These are phyloP conservation scores for Sanderia malayensis DNA, from an alignment of 30 jellyfish, hydroid and myxozoan genomes.

Conservation along the genomic window DNA sequence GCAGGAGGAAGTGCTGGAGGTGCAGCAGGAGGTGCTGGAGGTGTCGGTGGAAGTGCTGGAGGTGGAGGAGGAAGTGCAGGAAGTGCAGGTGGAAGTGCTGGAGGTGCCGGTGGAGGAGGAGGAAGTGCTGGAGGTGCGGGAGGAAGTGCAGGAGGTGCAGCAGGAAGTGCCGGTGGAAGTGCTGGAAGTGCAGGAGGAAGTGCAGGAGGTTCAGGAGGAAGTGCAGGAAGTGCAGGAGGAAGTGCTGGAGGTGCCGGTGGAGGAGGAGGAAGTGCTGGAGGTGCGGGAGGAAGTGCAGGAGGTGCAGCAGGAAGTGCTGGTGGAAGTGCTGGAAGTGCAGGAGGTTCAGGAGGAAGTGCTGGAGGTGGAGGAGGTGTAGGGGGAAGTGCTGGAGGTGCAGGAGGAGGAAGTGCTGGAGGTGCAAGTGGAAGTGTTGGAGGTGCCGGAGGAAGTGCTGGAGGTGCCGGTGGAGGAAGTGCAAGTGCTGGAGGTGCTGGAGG, in stretches of 20 bases:
- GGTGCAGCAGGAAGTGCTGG: slow-evolving; percentile 43
- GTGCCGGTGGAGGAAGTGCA: slow-evolving; percentile 45
- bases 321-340: slow-evolving; percentile 36
- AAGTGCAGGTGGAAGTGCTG: slow-evolving; percentile 47
- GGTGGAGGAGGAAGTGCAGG: slow-evolving; percentile 50
- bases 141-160: slow-evolving; percentile 60
- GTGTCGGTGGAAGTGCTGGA: slow-evolving; percentile 35
- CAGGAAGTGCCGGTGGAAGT: slow-evolving; percentile 50
- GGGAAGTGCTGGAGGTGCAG: slow-evolving; percentile 35
- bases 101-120: slow-evolving; percentile 43
- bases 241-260: slow-evolving; percentile 4
- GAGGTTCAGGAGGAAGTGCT: slow-evolving; percentile 44
- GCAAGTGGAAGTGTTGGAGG: slow-evolving; percentile 49
- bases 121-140: slow-evolving; percentile 64
- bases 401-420: slow-evolving; percentile 31
- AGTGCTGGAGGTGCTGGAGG: slow-evolving; percentile 7
- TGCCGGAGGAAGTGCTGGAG: slow-evolving; percentile 51
- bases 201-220: slow-evolving; percentile 9
- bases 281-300: slow-evolving; percentile 39
- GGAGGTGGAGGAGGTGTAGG: slow-evolving; percentile 57
- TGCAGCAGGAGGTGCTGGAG: slow-evolving; percentile 51
- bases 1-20: slow-evolving; percentile 40
- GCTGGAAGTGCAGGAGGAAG: slow-evolving; percentile 39
- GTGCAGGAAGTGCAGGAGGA: slow-evolving; percentile 10
- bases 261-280: slow-evolving; percentile 44